Evolutionary conservation across 2,888 invertebrate species (phyloP).

Genomic region (Drosophila meridiana): DNA sequence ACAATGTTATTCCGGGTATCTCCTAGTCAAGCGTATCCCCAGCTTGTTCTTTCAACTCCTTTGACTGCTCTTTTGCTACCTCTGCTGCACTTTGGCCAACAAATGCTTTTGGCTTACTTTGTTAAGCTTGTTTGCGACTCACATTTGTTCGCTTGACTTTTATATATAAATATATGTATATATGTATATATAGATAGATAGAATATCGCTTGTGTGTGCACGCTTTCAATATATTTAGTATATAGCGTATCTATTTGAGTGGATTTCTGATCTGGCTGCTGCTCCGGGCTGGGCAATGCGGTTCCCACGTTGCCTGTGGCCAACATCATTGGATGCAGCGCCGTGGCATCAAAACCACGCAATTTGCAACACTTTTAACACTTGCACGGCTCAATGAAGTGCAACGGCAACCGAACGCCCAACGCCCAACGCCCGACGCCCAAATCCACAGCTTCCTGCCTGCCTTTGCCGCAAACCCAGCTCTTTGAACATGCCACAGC

Average conservation of each 20-base stretch:
- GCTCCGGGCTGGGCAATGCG: conserved; percentile 4
- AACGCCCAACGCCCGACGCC: conserved; percentile 11
- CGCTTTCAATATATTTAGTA: neutral
- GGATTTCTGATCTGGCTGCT: conserved; percentile 11
- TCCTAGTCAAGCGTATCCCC: neutral
- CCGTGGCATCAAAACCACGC: conserved; percentile 67
- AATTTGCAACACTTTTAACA: conserved; percentile 79
- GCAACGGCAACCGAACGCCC: conserved; percentile 58
- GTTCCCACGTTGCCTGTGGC: conserved; percentile 42
- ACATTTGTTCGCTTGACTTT: neutral
- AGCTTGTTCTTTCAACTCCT: neutral
- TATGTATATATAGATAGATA: no score
- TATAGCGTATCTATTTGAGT: conserved; percentile 6
- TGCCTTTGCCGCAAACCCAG: neutral
- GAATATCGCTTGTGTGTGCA: neutral
- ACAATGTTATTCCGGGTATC: neutral
- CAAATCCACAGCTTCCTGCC: conserved; percentile 37
- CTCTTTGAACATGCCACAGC: conserved; percentile 21
- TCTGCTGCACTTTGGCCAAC: neutral
- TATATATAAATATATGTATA: no score
- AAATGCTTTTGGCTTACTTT: neutral
- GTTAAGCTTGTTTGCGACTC: neutral
- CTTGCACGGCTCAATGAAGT: conserved; percentile 78
- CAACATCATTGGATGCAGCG: conserved; percentile 37
- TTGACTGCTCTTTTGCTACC: neutral